Evolutionary conservation across 2,113 vertebrate species (phyloP).

Genomic region (Lathamus discolor): DNA sequence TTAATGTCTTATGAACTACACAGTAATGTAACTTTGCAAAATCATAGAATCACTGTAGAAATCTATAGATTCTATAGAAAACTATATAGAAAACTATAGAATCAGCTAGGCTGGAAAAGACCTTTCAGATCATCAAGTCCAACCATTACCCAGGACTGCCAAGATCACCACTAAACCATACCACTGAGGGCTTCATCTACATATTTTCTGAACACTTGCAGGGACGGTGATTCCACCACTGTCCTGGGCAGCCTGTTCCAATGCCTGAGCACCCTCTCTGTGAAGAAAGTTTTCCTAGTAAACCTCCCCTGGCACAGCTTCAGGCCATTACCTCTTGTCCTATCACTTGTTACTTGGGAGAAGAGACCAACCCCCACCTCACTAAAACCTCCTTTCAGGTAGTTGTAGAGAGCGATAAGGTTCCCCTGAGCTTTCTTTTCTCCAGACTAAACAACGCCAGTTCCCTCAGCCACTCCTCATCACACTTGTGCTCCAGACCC

Average conservation of each 20-base stretch:
- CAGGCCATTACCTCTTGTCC: background rate
- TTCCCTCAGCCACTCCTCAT: background rate
- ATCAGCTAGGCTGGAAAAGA: background rate
- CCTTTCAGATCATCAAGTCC: background rate
- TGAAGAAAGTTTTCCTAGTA: background rate
- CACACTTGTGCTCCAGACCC: background rate
- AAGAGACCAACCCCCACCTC: background rate
- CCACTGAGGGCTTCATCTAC: background rate
- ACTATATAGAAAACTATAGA: background rate
- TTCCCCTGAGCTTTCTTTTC: background rate
- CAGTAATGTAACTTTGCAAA: background rate
- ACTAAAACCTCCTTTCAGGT: background rate
- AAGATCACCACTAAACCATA: background rate
- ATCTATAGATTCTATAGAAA: no score
- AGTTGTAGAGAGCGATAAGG: background rate
- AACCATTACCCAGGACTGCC: background rate
- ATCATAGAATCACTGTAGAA: background rate
- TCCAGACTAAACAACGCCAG: background rate
- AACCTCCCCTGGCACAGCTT: background rate
- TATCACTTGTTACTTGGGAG: background rate
- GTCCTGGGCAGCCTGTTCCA: background rate
- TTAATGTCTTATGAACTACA: background rate
- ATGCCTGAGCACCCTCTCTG: background rate
- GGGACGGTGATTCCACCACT: background rate
- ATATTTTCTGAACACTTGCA: background rate